Percentiles rank a stretch among this genome's conserved stretches.
phyloP scores from a whole-genome alignment of 1,140 invertebrate species.

The Tetramorium alpestre region DNA sequence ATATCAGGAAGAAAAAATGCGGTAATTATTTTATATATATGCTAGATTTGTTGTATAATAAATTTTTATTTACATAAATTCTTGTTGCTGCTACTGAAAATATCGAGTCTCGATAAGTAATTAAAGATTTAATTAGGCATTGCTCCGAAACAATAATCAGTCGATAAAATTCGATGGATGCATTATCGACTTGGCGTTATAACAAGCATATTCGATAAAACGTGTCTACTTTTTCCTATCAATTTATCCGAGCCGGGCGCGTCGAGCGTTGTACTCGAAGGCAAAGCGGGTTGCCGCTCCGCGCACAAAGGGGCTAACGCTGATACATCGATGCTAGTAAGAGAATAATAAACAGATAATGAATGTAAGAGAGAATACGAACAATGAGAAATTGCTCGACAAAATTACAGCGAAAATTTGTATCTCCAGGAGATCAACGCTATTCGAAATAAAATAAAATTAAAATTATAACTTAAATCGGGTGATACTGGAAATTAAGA shows the following conservation, averaged over 20 bases:
- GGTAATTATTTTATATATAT: background rate
- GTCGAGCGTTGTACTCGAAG: background rate
- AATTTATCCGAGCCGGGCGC: background rate
- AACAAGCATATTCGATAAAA: background rate
- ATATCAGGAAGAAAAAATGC: background rate
- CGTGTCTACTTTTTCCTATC: background rate
- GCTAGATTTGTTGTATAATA: background rate
- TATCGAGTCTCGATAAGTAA: background rate
- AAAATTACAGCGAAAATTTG: background rate
- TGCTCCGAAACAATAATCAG: background rate
- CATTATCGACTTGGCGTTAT: constrained; percentile 20
- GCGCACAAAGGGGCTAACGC: background rate
- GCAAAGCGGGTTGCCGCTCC: constrained; percentile 29
- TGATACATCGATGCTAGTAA: background rate
- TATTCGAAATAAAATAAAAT: background rate
- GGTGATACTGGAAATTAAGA: background rate
- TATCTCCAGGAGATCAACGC: background rate
- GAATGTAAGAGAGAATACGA: background rate
- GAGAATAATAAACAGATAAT: background rate
- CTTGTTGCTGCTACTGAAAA: background rate
- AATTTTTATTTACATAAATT: background rate
- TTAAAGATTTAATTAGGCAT: background rate
- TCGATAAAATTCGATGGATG: constrained; percentile 17
- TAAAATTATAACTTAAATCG: background rate
- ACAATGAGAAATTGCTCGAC: background rate